Base-by-base conservation (phyloP, 2,888 invertebrate genomes). In the Megastigmus dorsalis region DNA sequence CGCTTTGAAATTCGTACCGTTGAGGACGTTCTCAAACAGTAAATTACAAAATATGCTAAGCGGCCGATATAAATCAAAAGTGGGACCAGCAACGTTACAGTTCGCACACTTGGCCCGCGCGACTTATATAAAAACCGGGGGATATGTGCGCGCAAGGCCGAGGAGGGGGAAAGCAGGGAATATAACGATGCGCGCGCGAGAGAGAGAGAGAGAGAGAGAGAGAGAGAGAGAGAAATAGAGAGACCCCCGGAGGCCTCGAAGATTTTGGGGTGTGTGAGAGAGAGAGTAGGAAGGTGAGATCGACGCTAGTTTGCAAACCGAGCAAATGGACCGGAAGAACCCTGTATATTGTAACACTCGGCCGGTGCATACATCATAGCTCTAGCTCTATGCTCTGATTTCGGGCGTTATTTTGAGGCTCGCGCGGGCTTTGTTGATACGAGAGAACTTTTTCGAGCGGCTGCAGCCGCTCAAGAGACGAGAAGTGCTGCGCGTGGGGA, bases 41-140 rank as follows among this genome's bases (percentile, higher is more conserved):
- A 88, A 88, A 88, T 88, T 87, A 87, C 85, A 85, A 86, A 87
- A 87, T 88, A 88, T 88, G 88, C 88, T 86, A 88, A 88, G 85
- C 86, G 86, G 79, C 80, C 83, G 88, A 88, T 88, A 88, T 88
- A 88, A 88, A 88, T 88, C 88, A 88, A 87, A 86, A 85, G 82
- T 84, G 82, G 82, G 84, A 77, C 80, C 81, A 65, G 33, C 13
- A 20, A 50, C 28, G 50, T n/a, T n/a, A n/a, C 23, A 38, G 59
- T 66, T 63, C 45, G 50, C 70, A 63, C 38, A 71, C 65, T 66
- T 52, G n/a, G n/a, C n/a, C n/a, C n/a, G n/a, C n/a, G n/a, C n/a
- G n/a, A n/a, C n/a, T n/a, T n/a, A n/a, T n/a, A n/a, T n/a, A n/a
- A n/a, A n/a, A n/a, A n/a, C n/a, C n/a, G n/a, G n/a, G n/a, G n/a